Conservation (phyloP, 2,797 vertebrate genomes). For the Centroberyx gerrardi region DNA sequence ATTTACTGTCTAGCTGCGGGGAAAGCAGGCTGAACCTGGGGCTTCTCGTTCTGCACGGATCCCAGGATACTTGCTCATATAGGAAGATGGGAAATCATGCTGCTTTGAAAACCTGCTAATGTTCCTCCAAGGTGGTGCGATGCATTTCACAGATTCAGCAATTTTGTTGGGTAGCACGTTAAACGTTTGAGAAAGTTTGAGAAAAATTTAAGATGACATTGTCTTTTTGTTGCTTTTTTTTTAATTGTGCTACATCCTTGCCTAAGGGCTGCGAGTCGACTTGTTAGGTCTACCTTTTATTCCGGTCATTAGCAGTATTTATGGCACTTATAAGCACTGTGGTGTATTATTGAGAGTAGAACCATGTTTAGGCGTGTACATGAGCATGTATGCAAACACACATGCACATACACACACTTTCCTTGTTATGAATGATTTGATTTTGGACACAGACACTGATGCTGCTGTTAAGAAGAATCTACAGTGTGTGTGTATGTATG, state of each 20-base stretch:
- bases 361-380: no score
- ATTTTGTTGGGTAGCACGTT: neutral
- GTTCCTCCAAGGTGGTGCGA: neutral
- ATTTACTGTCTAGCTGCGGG: conserved; percentile 59
- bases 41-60: conserved; percentile 45
- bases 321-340: no score
- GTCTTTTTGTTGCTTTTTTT: neutral
- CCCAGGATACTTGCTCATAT: conserved; percentile 21
- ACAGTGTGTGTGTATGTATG: neutral
- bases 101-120: conserved; percentile 29
- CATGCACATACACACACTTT: no score
- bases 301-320: no score
- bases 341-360: no score
- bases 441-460: no score
- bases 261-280: no score
- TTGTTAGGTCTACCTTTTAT: no score
- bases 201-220: neutral
- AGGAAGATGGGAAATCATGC: neutral
- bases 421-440: no score
- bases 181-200: neutral
- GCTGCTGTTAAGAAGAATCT: no score
- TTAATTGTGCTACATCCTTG: no score
- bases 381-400: no score
- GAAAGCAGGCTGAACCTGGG: conserved; percentile 7
- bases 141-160: conserved; percentile 21